Conservation (phyloP, 2,113 vertebrate genomes). For the Lagenorhynchus albirostris region DNA sequence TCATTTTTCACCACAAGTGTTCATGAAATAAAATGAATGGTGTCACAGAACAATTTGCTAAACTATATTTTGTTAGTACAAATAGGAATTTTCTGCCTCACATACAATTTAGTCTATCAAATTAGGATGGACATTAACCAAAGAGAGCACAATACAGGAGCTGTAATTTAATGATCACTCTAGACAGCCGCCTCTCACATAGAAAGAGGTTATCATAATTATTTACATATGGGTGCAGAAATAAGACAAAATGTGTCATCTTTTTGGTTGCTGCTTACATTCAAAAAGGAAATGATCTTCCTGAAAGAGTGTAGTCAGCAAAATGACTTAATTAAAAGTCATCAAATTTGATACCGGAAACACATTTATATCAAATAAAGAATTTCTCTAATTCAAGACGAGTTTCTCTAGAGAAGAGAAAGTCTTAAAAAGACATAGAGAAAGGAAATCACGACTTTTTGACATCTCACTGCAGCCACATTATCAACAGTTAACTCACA, state of each 20-base stretch:
- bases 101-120: slow-evolving; percentile 54
- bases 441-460: neutral
- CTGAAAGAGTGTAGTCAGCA: slow-evolving; percentile 8
- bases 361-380: slow-evolving; percentile 28
- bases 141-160: slow-evolving; percentile 30
- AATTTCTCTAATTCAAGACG: neutral
- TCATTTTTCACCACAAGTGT: slow-evolving; percentile 30
- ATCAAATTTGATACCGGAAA: slow-evolving; percentile 19
- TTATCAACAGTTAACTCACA: neutral
- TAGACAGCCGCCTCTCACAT: slow-evolving; percentile 57
- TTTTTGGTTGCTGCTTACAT: slow-evolving; percentile 30
- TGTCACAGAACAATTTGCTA: slow-evolving; percentile 64
- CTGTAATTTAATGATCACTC: slow-evolving; percentile 65
- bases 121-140: slow-evolving; percentile 63
- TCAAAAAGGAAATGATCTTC: slow-evolving; percentile 29
- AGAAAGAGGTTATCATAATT: slow-evolving; percentile 67
- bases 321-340: slow-evolving; percentile 47
- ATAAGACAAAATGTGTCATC: slow-evolving; percentile 63
- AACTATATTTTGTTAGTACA: slow-evolving; percentile 58
- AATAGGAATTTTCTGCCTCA: slow-evolving; percentile 54
- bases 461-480: neutral
- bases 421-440: neutral
- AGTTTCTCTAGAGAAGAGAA: neutral
- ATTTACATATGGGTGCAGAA: slow-evolving; percentile 61
- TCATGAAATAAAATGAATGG: slow-evolving; percentile 50